Evolutionary conservation across 1,140 invertebrate genomes (phyloP), one percentile per base, ranked within the genome.

Genomic region (Drosophila sulfurigaster): DNA sequence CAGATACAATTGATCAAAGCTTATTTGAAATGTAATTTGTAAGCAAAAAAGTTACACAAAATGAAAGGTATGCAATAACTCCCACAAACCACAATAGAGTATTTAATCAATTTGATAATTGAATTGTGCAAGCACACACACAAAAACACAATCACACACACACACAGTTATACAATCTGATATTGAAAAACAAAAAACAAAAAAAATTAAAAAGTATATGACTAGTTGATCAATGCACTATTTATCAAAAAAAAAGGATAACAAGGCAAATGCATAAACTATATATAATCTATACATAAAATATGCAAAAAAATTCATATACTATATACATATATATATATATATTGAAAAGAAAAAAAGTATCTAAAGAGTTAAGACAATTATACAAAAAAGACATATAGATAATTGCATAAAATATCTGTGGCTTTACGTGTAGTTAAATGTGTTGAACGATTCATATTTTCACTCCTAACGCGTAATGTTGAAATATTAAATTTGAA

Each of bases 151-250:
- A 54, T 63, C 56, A 67, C 70, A 72, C 70, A 69, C 48, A 75
- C 46, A 71, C 72, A 66, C 30, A 58, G 3, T 62, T 5, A 79
- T 15, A 54, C 72, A 87, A 63, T 69, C 56, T 74, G 83, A 75
- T 77, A 10, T 11, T 38, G 64, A 70, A 51, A 57, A 25, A 25
- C 3, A 20, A 20, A 20, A 20, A 20, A n/a, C n/a, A 2, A 25
- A 67, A 66, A 38, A 64, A 68, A 86, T 65, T 32, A 68, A 74
- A 71, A 74, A 78, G 59, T 88, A 89, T 89, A 88, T 83, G 78
- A 89, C 78, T 88, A 88, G 83, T 88, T 87, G 83, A 88, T 78
- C 78, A 88, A 70, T 88, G 83, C 83, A 88, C 83, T 88, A 79
- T 83, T 81, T 83, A 88, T 79, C 67, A 20, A 20, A 20, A 20